phyloP scores from a whole-genome alignment of 1,140 invertebrate species.

The Augochlora pura region DNA sequence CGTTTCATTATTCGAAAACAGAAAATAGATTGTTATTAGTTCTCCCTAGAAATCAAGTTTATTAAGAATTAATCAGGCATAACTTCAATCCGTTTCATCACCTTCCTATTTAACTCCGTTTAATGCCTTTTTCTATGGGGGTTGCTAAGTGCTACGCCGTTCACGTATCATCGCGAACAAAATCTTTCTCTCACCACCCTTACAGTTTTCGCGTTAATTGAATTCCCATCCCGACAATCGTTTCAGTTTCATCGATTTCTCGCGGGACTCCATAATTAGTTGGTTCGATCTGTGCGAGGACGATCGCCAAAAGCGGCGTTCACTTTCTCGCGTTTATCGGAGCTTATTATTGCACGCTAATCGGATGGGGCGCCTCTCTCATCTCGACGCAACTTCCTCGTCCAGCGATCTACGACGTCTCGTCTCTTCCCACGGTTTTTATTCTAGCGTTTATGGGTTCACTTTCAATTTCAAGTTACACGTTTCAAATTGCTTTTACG shows the following conservation, averaged over 20 bases:
- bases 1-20: not conserved
- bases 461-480: not conserved
- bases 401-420: not conserved
- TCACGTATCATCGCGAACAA: conserved; percentile 17
- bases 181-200: not conserved
- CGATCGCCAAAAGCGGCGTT: not conserved
- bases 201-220: not conserved
- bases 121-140: conserved; percentile 18
- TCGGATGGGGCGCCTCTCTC: not conserved
- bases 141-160: conserved; percentile 10
- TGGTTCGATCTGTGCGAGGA: not conserved
- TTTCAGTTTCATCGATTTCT: not conserved
- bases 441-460: not conserved
- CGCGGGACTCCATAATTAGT: not conserved
- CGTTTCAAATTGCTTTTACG: not conserved
- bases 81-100: conserved; percentile 1
- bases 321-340: not conserved
- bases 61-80: conserved; percentile 19
- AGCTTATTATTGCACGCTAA: not conserved
- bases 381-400: not conserved
- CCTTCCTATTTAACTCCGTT: conserved; percentile 8
- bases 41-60: conserved; percentile 1
- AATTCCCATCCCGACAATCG: not conserved
- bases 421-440: not conserved
- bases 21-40: not conserved